Conservation (phyloP, 2,113 vertebrate genomes). For the Desmodus rotundus region DNA sequence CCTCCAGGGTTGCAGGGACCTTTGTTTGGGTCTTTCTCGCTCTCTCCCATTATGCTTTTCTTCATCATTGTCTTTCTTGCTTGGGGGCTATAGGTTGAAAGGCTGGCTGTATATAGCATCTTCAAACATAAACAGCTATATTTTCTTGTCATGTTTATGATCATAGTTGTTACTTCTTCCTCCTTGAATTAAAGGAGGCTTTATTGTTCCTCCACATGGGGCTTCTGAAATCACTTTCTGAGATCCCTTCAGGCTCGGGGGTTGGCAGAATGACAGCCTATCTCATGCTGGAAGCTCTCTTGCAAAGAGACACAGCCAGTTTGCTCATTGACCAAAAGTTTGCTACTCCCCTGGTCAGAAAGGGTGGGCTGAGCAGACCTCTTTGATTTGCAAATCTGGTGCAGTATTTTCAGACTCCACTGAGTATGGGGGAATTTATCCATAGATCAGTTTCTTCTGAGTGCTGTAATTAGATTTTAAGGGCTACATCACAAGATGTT, state of each 20-base stretch:
- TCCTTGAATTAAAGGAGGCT: not conserved
- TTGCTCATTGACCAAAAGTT: not conserved
- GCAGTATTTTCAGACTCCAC: not conserved
- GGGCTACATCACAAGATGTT: not conserved
- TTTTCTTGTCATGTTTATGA: not conserved
- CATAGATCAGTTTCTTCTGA: not conserved
- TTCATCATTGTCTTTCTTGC: not conserved
- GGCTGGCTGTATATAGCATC: not conserved
- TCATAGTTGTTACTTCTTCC: not conserved
- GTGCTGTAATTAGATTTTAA: not conserved
- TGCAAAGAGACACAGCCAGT: not conserved
- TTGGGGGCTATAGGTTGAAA: not conserved
- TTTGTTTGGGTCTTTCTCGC: not conserved
- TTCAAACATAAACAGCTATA: not conserved
- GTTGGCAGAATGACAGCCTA: not conserved
- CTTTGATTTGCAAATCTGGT: constrained; percentile 3
- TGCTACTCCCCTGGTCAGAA: not conserved
- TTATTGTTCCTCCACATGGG: not conserved
- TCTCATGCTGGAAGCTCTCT: not conserved
- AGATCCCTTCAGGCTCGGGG: not conserved
- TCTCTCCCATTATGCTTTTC: not conserved
- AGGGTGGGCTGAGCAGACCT: not conserved
- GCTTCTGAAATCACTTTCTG: not conserved
- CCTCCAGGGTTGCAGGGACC: not conserved
- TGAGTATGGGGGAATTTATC: not conserved